These are phyloP conservation scores for Neotoma lepida DNA, from an alignment of 2,113 vertebrate species.

Conservation along the genomic window DNA sequence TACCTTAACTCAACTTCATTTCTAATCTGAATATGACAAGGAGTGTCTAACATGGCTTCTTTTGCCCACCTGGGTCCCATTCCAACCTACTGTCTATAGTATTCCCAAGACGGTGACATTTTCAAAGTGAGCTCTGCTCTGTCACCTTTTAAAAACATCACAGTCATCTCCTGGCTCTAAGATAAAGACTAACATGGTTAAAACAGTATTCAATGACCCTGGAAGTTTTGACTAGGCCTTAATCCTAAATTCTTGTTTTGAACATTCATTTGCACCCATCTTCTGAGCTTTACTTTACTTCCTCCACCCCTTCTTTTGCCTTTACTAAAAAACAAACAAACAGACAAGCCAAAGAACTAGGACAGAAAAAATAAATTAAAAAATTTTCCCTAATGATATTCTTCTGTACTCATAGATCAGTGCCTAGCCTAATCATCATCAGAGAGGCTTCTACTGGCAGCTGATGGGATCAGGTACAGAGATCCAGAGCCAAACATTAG, in stretches of 20 bases:
- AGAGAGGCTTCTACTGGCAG: not conserved
- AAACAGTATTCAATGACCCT: not conserved
- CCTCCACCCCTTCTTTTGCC: not conserved
- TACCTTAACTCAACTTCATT: not conserved
- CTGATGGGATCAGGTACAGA: not conserved
- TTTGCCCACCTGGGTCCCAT: not conserved
- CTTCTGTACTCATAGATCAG: too few species aligned
- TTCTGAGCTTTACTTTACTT: not conserved
- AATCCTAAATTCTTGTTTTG: not conserved
- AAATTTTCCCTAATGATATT: too few species aligned
- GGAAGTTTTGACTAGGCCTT: not conserved
- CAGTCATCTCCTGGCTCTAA: not conserved
- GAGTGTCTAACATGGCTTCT: not conserved
- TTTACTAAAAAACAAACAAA: not conserved
- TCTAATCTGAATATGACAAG: not conserved
- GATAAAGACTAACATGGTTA: not conserved
- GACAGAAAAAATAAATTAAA: too few species aligned
- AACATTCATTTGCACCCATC: not conserved
- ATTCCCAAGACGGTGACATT: not conserved
- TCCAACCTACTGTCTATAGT: not conserved
- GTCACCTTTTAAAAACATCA: not conserved
- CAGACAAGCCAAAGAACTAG: not conserved
- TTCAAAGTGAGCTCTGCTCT: not conserved
- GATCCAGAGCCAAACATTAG: not conserved
- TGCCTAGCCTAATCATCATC: not conserved